Evolutionary conservation across 1,140 invertebrate genomes (phyloP).

Genomic region (Danaus melanippus): DNA sequence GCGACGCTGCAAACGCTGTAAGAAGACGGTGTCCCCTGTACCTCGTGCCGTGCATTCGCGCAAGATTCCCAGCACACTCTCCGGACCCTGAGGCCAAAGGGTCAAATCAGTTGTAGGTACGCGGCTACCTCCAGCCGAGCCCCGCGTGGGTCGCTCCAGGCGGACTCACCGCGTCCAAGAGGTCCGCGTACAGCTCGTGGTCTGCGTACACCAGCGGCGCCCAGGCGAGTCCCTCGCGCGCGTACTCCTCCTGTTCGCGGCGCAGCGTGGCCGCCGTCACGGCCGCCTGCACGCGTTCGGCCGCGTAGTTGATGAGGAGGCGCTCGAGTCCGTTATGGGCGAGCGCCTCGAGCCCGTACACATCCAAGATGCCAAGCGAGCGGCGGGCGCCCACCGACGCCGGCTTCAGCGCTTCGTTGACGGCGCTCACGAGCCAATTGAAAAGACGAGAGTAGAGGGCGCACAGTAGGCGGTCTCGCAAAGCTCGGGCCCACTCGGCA

Average conservation of each 20-base stretch:
- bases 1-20: slow-evolving; percentile 80
- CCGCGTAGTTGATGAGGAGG: slow-evolving; percentile 92
- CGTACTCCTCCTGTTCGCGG: slow-evolving; percentile 89
- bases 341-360: slow-evolving; percentile 91
- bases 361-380: slow-evolving; percentile 84
- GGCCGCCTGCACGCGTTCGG: slow-evolving; percentile 89
- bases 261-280: slow-evolving; percentile 79
- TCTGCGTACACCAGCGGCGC: slow-evolving; percentile 38
- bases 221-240: slow-evolving; percentile 74
- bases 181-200: slow-evolving; percentile 45
- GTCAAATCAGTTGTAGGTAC: too few species aligned
- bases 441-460: slow-evolving; percentile 84
- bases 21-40: slow-evolving; percentile 77
- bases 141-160: not conserved
- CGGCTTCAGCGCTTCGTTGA: slow-evolving; percentile 74
- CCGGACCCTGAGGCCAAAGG: slow-evolving; percentile 30
- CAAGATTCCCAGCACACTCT: slow-evolving; percentile 47
- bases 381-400: slow-evolving; percentile 62
- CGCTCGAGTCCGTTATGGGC: slow-evolving; percentile 84
- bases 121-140: too few species aligned
- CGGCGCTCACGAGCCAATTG: slow-evolving; percentile 82
- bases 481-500: slow-evolving; percentile 45
- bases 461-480: slow-evolving; percentile 74
- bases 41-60: slow-evolving; percentile 76
- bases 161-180: slow-evolving; percentile 38